Evolutionary conservation across 2,113 vertebrate species (phyloP).

Genomic region (Todiramphus saurophagus): DNA sequence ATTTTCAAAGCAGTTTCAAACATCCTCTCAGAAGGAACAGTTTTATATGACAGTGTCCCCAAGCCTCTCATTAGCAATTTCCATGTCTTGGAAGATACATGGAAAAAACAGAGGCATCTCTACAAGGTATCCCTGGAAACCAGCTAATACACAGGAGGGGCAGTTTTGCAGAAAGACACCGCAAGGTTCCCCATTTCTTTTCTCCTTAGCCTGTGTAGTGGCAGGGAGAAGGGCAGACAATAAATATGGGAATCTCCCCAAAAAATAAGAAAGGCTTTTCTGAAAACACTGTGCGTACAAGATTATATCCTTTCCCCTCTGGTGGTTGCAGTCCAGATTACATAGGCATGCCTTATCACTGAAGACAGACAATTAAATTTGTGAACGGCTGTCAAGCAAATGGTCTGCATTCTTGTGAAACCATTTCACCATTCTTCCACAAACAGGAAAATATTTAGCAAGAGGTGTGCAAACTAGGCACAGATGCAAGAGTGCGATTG

Average conservation of each 20-base stretch:
- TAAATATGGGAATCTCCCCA: not conserved
- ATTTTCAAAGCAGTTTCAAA: not conserved
- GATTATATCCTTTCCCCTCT: not conserved
- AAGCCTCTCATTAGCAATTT: not conserved
- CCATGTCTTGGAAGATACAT: not conserved
- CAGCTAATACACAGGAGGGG: not conserved
- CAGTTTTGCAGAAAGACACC: not conserved
- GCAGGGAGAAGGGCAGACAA: not conserved
- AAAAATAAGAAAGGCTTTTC: not conserved
- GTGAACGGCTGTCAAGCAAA: not conserved
- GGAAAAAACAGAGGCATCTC: not conserved
- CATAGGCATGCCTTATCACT: constrained; percentile 11
- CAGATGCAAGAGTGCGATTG: not conserved
- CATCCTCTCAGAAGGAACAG: not conserved
- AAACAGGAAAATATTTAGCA: constrained; percentile 71
- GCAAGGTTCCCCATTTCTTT: not conserved
- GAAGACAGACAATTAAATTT: constrained; percentile 29
- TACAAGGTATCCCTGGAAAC: not conserved
- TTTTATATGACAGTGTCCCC: not conserved
- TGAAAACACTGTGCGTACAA: not conserved
- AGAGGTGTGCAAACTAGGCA: constrained; percentile 31
- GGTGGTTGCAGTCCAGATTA: not conserved
- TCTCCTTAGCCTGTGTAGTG: not conserved
- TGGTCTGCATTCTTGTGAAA: constrained; percentile 50
- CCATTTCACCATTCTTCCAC: constrained; percentile 54